Evolutionary conservation across 2,113 vertebrate species (phyloP).

Genomic region (Sorex araneus): DNA sequence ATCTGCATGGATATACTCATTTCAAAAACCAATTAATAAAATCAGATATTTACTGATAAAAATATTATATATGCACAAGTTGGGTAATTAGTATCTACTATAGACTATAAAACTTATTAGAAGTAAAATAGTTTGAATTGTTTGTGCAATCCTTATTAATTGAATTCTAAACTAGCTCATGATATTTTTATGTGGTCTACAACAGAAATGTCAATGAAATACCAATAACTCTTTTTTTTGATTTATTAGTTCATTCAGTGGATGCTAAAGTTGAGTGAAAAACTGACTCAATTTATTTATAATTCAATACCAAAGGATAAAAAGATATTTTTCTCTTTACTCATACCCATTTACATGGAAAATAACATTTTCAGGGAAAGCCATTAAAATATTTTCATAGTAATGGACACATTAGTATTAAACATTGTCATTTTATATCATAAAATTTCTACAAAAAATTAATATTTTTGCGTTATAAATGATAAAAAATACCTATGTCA

Average conservation of each 20-base stretch:
- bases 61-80: not conserved
- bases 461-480: conserved; percentile 24
- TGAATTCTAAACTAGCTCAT: conserved; percentile 81
- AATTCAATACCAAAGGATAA: conserved; percentile 2
- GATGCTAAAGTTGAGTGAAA: not conserved
- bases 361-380: conserved; percentile 34
- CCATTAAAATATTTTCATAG: not conserved
- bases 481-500: no score
- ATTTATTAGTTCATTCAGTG: conserved; percentile 65
- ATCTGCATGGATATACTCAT: not conserved
- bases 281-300: conserved; percentile 63
- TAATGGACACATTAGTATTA: no score
- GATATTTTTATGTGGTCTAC: conserved; percentile 70
- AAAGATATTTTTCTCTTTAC: conserved; percentile 58
- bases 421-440: no score
- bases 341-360: conserved; percentile 28
- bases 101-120: conserved; percentile 67
- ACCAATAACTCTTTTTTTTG: conserved; percentile 74
- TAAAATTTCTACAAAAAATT: not conserved
- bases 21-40: not conserved
- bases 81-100: conserved; percentile 62
- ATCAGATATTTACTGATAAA: conserved; percentile 11
- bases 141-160: conserved; percentile 76
- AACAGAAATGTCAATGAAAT: conserved; percentile 79
- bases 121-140: conserved; percentile 60